Evolutionary conservation across 2,888 invertebrate genomes (phyloP).

Genomic region (Drymonia ruficornis): DNA sequence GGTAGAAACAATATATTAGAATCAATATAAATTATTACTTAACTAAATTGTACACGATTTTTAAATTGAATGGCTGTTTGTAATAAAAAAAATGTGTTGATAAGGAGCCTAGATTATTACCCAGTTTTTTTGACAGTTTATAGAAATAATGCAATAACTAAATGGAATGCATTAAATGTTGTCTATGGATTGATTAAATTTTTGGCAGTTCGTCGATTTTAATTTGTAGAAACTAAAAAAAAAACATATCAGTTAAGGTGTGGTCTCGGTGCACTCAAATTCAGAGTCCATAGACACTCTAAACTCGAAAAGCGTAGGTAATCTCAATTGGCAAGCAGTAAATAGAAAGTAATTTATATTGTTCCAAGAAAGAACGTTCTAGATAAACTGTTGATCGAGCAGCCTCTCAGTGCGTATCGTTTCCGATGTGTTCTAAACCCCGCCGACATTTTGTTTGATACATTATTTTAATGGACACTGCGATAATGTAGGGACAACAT

Average conservation of each 20-base stretch:
- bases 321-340: constrained; percentile 48
- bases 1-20: too few species aligned
- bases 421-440: constrained; percentile 58
- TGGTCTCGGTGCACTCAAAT: too few species aligned
- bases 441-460: constrained; percentile 60
- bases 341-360: constrained; percentile 42
- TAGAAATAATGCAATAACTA: too few species aligned
- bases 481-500: constrained; percentile 48
- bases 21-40: background rate
- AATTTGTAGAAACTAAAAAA: too few species aligned
- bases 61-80: background rate
- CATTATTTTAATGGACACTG: constrained; percentile 69
- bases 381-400: constrained; percentile 69
- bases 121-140: too few species aligned
- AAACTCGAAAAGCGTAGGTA: constrained; percentile 22
- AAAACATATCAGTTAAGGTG: too few species aligned
- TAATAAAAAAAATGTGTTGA: too few species aligned
- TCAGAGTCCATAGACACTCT: constrained; percentile 1
- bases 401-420: constrained; percentile 53
- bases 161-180: too few species aligned
- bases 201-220: too few species aligned
- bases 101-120: too few species aligned
- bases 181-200: too few species aligned
- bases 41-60: background rate
- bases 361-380: constrained; percentile 42